Base-by-base conservation (phyloP, 2,888 invertebrate species). In the Lymantria dispar region DNA sequence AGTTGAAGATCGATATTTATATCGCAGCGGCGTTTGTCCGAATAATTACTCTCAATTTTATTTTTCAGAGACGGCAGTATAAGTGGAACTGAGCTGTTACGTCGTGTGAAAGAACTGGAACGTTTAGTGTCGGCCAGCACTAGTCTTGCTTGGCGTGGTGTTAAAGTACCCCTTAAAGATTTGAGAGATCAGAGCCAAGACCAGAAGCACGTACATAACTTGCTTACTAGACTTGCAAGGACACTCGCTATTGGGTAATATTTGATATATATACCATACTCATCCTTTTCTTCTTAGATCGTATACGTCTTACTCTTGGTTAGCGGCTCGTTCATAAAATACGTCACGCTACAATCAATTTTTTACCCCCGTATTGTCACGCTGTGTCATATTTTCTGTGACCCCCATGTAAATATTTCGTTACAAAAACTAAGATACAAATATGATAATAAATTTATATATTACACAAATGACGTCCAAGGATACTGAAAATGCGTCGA, bases 51-150 rank as follows among this genome's bases (percentile, higher is more conserved):
- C 3, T 15, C 8, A 9, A 15, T 14, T 40, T 0, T 37, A 22
- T 8, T 9, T 10, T 13, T 13, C 62, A 87, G 88, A 47, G 89
- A 89, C 66, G 81, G 81, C 55, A 82, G 78, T 61, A 83, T 87
- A 22, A 75, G 82, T 9, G 68, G 74, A 36, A 76, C 80, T 57
- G 80, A 85, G 70, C 67, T 86, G 52, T 79, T 93, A 8, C 92
- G 92, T 42, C 87, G 91, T 52, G 80, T 77, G 86, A 86, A 67
- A 60, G 86, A 72, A 83, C 87, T 85, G 75, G 92, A 77, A 80
- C 85, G 77, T 78, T 87, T 81, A 80, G 92, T 76, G 86, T 87
- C 76, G 68, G 93, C 71, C 66, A 93, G 74, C 84, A 85, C 67
- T 78, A 86, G 69, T 66, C 90, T 87, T 78, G 86, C 64, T 72